A percentile compares a stretch with the other conserved stretches of the same genome.
phyloP scores from a whole-genome alignment of 2,113 vertebrate species.

The Laticauda laticaudata region DNA sequence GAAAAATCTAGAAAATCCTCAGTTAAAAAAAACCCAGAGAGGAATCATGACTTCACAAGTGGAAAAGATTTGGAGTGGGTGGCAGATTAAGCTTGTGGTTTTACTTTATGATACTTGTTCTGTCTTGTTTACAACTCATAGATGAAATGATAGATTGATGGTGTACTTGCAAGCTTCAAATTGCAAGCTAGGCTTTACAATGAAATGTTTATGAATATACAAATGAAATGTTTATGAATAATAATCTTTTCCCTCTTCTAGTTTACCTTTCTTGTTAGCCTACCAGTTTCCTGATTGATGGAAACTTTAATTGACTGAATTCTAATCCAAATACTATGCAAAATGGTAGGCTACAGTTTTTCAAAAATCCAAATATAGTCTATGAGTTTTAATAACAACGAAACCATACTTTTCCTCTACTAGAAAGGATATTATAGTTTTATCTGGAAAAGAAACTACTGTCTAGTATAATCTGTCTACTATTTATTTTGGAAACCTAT shows the following conservation, averaged over 20 bases:
- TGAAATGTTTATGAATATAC: conserved; percentile 9
- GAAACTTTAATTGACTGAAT: neutral
- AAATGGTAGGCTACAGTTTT: neutral
- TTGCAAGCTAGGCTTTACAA: neutral
- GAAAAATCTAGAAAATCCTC: neutral
- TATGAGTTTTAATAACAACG: neutral
- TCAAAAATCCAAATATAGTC: neutral
- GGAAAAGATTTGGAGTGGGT: neutral
- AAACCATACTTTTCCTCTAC: conserved; percentile 7
- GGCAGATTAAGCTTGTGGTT: neutral
- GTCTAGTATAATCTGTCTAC: conserved; percentile 26
- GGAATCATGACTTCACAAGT: neutral
- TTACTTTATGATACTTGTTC: neutral
- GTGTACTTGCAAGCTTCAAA: neutral
- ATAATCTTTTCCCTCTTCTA: neutral
- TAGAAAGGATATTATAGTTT: conserved; percentile 9
- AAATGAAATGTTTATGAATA: neutral
- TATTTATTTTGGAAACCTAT: conserved; percentile 38
- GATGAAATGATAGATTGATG: neutral
- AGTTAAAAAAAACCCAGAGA: neutral
- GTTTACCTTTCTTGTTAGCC: neutral
- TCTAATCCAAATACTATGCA: neutral
- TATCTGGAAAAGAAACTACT: conserved; percentile 1
- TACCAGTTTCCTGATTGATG: neutral
- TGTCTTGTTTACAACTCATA: conserved; percentile 10